Evolutionary conservation across 2,113 vertebrate genomes (phyloP), one percentile per base, ranked within the genome.

Genomic region (Gobiocypris rarus): DNA sequence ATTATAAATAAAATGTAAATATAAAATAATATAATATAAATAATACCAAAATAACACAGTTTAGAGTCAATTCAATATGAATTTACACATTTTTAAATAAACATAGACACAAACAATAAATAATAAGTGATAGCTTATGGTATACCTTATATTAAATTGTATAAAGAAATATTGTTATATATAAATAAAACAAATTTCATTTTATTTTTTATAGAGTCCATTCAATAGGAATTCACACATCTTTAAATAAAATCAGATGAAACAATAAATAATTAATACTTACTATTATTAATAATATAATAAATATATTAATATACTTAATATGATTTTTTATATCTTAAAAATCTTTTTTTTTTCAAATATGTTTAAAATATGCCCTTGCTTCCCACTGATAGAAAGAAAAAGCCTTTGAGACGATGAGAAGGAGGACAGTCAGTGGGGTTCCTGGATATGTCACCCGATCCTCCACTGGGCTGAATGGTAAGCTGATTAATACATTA

Each of bases 391-490:
- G 4, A 31, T 24, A 83, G 81, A 73, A 45, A 6, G 63, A 92
- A 89, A 88, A 61, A 82, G 17, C 34, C 1, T 28, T 26, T 50
- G 86, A 86, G 75, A 31, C 43, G 22, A 85, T 84, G 1, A 63
- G 85, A 61, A 83, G 79, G 75, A 93, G 83, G 82, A 77, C 83
- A 22, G 34, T 71, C 13, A 89, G 88, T 54, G 89, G 85, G 1
- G 69, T 84, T 24, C 86, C 73, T 2, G 85, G 83, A 67, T 83
- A 86, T 43, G 45, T 70, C 19, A 50, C 81, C 75, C 88, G 76
- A 86, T 38, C 69, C 0, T 79, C 81, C 79, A 82, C 77, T 43
- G 84, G 0, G 89, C 90, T 91, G 82, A 93, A 91, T 59, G 65
- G 87, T 38, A 45, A 87, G 78, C 83, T 83, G 73, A 31, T n/a